Percentiles rank a stretch among this genome's conserved stretches.
Evolutionary conservation across 2,888 invertebrate genomes (phyloP).

Genomic region (Lepidocyrtinus sp.): DNA sequence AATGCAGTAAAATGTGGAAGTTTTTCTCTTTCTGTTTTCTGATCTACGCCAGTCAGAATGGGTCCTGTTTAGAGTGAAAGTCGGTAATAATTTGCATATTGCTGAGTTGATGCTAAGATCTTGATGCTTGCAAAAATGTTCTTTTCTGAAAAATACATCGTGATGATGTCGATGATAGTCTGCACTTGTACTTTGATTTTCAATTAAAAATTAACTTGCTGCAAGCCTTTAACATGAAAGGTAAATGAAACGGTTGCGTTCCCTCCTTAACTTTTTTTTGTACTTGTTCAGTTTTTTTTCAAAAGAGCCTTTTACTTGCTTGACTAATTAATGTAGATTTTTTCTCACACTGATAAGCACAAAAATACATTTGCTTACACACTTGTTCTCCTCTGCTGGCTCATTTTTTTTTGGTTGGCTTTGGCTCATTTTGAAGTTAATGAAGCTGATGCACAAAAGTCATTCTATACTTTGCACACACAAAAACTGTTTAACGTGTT

Average conservation of each 20-base stretch:
- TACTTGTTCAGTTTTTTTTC: not conserved
- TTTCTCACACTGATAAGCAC: constrained; percentile 56
- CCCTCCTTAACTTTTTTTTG: constrained; percentile 22
- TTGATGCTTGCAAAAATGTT: not conserved
- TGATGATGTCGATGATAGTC: constrained; percentile 14
- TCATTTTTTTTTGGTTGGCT: constrained; percentile 21
- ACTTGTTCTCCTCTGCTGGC: not conserved
- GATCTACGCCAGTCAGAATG: no score
- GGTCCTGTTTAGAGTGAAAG: not conserved
- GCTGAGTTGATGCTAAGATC: not conserved
- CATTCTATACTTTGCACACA: constrained; percentile 23
- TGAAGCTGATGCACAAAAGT: constrained; percentile 52
- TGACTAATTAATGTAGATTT: constrained; percentile 49
- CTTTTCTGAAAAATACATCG: not conserved
- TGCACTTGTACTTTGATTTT: not conserved
- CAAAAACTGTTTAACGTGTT: constrained; percentile 19
- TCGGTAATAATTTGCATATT: not conserved
- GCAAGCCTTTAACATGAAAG: constrained; percentile 4
- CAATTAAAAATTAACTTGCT: not conserved
- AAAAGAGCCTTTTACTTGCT: constrained; percentile 18
- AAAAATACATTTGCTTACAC: constrained; percentile 29
- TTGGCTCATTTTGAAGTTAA: constrained; percentile 38
- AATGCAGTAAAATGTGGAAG: not conserved
- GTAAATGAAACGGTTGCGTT: not conserved
- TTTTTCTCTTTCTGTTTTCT: no score